Evolutionary conservation across 2,797 vertebrate genomes (phyloP).

Genomic region (Novumbra hubbsi): DNA sequence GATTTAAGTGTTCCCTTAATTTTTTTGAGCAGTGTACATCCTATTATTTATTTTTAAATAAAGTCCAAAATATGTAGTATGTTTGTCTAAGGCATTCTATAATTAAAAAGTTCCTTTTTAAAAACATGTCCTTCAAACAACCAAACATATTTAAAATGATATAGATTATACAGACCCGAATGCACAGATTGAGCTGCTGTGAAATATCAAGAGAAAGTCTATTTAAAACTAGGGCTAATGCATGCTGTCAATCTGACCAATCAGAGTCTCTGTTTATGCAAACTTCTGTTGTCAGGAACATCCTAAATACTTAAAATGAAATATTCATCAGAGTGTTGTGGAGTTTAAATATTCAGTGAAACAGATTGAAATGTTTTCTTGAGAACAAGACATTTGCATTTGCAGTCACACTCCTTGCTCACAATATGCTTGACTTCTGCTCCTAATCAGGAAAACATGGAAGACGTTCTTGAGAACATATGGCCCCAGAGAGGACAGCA

Average conservation of each 20-base stretch:
- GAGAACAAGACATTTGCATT: slow-evolving; percentile 52
- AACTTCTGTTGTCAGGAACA: slow-evolving; percentile 27
- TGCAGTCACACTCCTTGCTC: slow-evolving; percentile 26
- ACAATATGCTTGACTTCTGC: slow-evolving; percentile 35
- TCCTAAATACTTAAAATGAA: slow-evolving; percentile 21
- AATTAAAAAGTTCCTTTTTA: background rate
- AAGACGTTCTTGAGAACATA: slow-evolving; percentile 34
- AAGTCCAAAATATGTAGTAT: too few species aligned
- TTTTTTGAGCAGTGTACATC: too few species aligned
- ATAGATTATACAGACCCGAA: background rate
- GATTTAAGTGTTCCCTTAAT: too few species aligned
- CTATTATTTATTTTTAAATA: too few species aligned
- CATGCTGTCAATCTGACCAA: background rate
- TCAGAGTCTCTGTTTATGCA: slow-evolving; percentile 31
- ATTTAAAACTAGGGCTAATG: background rate
- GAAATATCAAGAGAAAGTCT: background rate
- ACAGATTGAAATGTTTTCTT: slow-evolving; percentile 35
- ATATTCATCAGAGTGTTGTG: slow-evolving; percentile 26
- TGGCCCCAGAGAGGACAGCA: slow-evolving; percentile 28
- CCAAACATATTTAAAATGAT: background rate
- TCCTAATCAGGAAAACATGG: slow-evolving; percentile 40
- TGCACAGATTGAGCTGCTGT: background rate
- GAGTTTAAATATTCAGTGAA: slow-evolving; percentile 46
- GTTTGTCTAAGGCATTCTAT: background rate
- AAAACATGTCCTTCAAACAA: background rate